Base-by-base conservation (phyloP, 1,140 invertebrate species). In the Tachypleus tridentatus region DNA sequence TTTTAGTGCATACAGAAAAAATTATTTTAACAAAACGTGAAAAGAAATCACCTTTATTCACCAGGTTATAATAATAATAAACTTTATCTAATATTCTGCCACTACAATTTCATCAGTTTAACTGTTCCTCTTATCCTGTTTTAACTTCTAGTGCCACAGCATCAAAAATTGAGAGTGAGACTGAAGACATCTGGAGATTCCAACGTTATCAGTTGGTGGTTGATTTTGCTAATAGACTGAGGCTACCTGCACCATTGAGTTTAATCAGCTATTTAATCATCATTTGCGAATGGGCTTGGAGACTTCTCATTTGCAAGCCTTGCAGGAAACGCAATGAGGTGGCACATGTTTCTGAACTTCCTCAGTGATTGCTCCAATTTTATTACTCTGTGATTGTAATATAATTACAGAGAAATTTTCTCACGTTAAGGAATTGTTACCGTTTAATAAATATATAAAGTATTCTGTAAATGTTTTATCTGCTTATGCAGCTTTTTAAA, bases 181-280 rank as follows among this genome's bases (percentile, higher is more conserved):
- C 76, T 5, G 70, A 74, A 54, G 69, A 72, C 10, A 74, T 77
- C 6, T 79, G 77, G 77, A 77, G 77, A 65, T 78, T 72, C 63
- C 76, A 79, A 62, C 72, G 77, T 50, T 78, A 78, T 58, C 69
- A 72, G 11, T 64, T 79, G 49, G 73, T 79, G 49, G 67, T 74
- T 47, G 77, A 79, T 62, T 79, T 78, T 69, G 74, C 76, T 52
- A 72, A 73, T 10, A 65, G 76, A 47, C 70, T 74, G 57, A 62
- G 69, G 4, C 52, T 72, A 3, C 71, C 71, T 10, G 63, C 71
- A 54, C 77, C 77, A 3, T 67, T 76, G 3, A 75, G 72, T 50
- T 49, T 75, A 11, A 61, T 76, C 51, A 73, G 72, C 52, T 72
- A 74, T 48, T 49, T 64, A 6, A 9, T 58, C 47, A 61, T 64